Evolutionary conservation across 2,888 invertebrate genomes (phyloP).

Genomic region (Nesidiocoris tenuis): DNA sequence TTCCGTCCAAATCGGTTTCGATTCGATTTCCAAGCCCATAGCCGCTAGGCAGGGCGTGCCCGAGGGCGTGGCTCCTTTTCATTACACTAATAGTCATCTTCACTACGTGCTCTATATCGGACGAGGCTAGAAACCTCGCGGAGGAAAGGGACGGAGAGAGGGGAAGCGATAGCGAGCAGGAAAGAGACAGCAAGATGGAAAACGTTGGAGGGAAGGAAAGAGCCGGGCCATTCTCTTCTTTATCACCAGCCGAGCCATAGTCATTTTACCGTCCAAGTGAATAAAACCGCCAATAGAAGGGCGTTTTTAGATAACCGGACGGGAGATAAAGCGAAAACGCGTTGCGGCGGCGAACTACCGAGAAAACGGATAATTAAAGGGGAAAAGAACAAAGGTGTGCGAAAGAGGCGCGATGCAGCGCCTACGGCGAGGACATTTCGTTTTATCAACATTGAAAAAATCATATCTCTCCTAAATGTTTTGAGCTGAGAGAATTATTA

Average conservation of each 20-base stretch:
- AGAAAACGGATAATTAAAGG: neutral
- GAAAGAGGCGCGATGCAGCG: too few species aligned
- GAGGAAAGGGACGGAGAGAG: too few species aligned
- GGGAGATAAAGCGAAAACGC: too few species aligned
- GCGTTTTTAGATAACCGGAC: neutral
- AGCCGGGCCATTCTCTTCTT: neutral
- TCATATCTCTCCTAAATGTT: too few species aligned
- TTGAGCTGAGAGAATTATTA: too few species aligned
- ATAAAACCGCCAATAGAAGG: neutral
- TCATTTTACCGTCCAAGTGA: neutral
- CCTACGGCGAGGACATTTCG: too few species aligned
- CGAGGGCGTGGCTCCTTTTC: neutral
- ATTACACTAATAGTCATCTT: neutral
- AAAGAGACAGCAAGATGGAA: too few species aligned
- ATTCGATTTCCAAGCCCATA: neutral
- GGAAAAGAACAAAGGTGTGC: neutral
- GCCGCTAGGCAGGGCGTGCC: neutral
- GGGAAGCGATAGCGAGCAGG: too few species aligned
- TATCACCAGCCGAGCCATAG: neutral
- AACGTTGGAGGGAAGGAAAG: neutral
- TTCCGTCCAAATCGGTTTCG: neutral
- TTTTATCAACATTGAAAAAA: too few species aligned
- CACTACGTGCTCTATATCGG: neutral
- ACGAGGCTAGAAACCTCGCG: too few species aligned
- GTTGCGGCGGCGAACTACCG: too few species aligned